These are phyloP conservation scores for Andricus grossulariae DNA, from an alignment of 1,140 invertebrate species.

Conservation along the genomic window DNA sequence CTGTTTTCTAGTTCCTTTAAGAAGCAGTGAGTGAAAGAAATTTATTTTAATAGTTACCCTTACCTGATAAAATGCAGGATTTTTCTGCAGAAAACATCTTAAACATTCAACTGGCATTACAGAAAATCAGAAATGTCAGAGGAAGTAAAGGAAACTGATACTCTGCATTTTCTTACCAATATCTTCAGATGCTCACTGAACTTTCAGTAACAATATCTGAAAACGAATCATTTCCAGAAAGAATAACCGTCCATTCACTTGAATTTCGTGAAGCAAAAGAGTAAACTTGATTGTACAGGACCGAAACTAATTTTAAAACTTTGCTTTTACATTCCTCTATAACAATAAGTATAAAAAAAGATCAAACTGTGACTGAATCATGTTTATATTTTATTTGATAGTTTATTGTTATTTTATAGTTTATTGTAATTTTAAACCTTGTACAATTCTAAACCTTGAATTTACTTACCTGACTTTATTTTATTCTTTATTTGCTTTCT, in stretches of 20 bases:
- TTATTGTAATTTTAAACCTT: too few species aligned
- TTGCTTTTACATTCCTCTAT: background rate
- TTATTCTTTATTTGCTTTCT: too few species aligned
- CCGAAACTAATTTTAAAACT: background rate
- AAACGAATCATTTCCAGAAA: slow-evolving; percentile 5
- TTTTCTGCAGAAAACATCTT: background rate
- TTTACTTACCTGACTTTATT: too few species aligned
- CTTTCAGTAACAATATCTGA: slow-evolving; percentile 11
- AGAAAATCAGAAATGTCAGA: background rate
- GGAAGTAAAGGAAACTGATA: slow-evolving; percentile 16
- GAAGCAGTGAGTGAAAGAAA: background rate
- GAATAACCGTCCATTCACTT: slow-evolving; percentile 7
- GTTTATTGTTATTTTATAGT: too few species aligned
- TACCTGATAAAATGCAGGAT: background rate
- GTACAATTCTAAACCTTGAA: too few species aligned
- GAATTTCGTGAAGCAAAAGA: background rate
- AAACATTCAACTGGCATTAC: background rate
- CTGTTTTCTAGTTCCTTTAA: too few species aligned
- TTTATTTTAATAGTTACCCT: background rate
- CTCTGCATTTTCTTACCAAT: slow-evolving; percentile 21
- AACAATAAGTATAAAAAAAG: background rate
- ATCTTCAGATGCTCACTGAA: slow-evolving; percentile 6
- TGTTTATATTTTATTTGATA: too few species aligned
- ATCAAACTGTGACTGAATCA: too few species aligned
- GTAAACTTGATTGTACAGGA: background rate